These are phyloP conservation scores for Platichthys flesus DNA, from an alignment of 2,113 vertebrate genomes.

Conservation along the genomic window DNA sequence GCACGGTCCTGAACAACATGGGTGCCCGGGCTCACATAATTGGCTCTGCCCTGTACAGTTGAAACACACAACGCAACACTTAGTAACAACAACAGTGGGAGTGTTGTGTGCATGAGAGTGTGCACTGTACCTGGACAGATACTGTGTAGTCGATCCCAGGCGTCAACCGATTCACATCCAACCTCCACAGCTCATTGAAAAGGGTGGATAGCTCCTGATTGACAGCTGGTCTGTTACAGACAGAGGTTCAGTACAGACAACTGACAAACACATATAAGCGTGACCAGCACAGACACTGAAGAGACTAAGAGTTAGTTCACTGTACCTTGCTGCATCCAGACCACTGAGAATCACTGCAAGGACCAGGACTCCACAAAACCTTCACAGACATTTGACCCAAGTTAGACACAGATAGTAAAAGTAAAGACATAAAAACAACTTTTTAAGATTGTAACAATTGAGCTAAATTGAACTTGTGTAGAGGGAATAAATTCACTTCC, in stretches of 20 bases:
- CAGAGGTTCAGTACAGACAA: neutral
- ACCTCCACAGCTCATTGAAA: slow-evolving; percentile 85
- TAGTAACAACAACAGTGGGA: neutral
- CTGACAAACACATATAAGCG: neutral
- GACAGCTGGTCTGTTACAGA: slow-evolving; percentile 51
- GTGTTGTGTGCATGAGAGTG: too few species aligned
- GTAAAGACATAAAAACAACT: too few species aligned
- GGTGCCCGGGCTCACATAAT: slow-evolving; percentile 74
- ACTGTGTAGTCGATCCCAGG: slow-evolving; percentile 85
- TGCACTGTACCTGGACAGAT: slow-evolving; percentile 82
- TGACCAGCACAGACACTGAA: neutral
- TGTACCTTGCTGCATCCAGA: slow-evolving; percentile 66
- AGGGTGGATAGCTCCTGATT: slow-evolving; percentile 86
- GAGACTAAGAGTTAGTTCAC: neutral
- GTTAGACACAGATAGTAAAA: neutral
- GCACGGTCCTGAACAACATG: slow-evolving; percentile 77
- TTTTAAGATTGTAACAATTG: neutral
- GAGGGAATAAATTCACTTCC: neutral
- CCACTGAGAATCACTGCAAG: slow-evolving; percentile 42
- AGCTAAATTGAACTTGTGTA: neutral
- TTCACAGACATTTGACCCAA: slow-evolving; percentile 16
- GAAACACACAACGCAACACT: slow-evolving; percentile 15
- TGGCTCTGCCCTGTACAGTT: slow-evolving; percentile 79
- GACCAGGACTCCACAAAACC: slow-evolving; percentile 37
- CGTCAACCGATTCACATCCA: slow-evolving; percentile 81